Evolutionary conservation across 1,140 invertebrate species (phyloP).

Genomic region (Drosophila pandora): DNA sequence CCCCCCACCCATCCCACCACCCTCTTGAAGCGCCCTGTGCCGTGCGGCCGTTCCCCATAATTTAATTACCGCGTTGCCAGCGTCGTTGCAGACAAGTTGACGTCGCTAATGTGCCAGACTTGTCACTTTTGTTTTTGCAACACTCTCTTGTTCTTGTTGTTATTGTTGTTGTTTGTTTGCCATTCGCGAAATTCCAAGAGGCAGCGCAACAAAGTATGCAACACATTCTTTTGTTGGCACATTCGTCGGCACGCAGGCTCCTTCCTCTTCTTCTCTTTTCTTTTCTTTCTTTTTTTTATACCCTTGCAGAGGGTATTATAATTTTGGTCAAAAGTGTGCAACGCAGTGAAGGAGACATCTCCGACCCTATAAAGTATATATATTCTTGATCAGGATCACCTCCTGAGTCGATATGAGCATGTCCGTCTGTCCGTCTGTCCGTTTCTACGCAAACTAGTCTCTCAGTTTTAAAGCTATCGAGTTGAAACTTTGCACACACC

Average conservation of each 20-base stretch:
- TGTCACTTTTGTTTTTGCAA: slow-evolving; percentile 31
- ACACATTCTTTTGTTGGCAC: slow-evolving; percentile 58
- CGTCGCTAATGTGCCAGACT: slow-evolving; percentile 43
- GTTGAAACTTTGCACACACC: too few relatives aligned
- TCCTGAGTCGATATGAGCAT: too few relatives aligned
- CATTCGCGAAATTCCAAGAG: slow-evolving; percentile 35
- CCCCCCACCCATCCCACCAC: background rate
- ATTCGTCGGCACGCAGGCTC: slow-evolving; percentile 40
- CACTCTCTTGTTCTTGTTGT: slow-evolving; percentile 5
- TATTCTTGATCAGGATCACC: too few relatives aligned
- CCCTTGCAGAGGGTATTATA: too few relatives aligned
- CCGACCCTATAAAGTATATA: too few relatives aligned
- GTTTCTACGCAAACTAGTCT: too few relatives aligned
- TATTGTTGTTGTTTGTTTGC: slow-evolving; percentile 14
- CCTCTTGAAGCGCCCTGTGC: slow-evolving; percentile 1
- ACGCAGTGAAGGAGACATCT: too few relatives aligned
- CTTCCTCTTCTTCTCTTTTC: slow-evolving; percentile 15
- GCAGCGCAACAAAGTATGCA: slow-evolving; percentile 64
- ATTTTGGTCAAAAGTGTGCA: too few relatives aligned
- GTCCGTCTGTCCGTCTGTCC: too few relatives aligned
- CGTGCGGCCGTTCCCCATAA: slow-evolving; percentile 26
- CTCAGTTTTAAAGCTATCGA: too few relatives aligned
- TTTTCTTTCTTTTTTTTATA: too few relatives aligned
- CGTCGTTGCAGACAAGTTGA: slow-evolving; percentile 50
- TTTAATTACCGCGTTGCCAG: slow-evolving; percentile 51